A percentile compares a stretch with the other conserved stretches of the same genome.
phyloP scores from a whole-genome alignment of 2,797 vertebrate genomes.

The Silurus aristotelis region DNA sequence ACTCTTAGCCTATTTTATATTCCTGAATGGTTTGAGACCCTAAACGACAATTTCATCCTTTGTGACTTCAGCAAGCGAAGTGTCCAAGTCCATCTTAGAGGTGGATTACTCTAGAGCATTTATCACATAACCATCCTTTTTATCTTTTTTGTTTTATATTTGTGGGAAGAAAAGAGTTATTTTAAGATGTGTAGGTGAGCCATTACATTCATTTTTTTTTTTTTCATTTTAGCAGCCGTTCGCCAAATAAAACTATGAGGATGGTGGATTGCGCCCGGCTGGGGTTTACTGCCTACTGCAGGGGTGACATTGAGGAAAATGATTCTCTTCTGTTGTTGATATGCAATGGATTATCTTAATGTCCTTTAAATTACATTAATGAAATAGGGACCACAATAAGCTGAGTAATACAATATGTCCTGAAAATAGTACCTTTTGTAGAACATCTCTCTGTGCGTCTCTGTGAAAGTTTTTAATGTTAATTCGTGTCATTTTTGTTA shows the following conservation, averaged over 20 bases:
- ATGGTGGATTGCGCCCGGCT: neutral
- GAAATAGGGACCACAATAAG: neutral
- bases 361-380: slow-evolving; percentile 27
- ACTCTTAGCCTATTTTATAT: neutral
- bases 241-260: neutral
- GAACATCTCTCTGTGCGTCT: neutral
- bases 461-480: neutral
- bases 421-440: slow-evolving; percentile 1
- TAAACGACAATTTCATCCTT: neutral
- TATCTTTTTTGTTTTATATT: neutral
- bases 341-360: slow-evolving; percentile 7
- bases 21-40: neutral
- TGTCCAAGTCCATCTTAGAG: neutral
- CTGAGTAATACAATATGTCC: neutral
- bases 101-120: neutral
- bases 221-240: slow-evolving; percentile 1
- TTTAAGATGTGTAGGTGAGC: neutral
- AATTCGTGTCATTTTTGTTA: neutral
- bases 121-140: neutral
- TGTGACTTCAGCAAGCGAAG: neutral
- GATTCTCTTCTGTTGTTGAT: neutral
- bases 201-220: neutral
- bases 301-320: neutral
- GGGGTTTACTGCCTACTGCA: neutral
- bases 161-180: neutral